Evolutionary conservation across 2,113 vertebrate species (phyloP).

Genomic region (Hiodon alosoides): DNA sequence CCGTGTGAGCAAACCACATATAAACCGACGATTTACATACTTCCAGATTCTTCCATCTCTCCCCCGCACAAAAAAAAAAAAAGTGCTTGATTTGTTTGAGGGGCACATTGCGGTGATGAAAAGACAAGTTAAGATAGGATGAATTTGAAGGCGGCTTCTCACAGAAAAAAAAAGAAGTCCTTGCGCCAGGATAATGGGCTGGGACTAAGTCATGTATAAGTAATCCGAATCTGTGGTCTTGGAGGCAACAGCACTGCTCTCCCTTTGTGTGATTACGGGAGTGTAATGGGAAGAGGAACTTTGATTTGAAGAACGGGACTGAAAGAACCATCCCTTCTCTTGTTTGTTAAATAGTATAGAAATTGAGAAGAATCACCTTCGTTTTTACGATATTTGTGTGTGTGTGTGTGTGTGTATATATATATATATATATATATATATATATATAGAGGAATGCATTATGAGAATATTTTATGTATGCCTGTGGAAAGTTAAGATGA

Average conservation of each 20-base stretch:
- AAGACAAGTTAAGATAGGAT: slow-evolving; percentile 63
- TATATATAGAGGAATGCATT: no score
- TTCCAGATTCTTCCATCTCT: slow-evolving; percentile 40
- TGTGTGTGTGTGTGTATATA: neutral
- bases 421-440: no score
- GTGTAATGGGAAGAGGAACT: neutral
- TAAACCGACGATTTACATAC: slow-evolving; percentile 62
- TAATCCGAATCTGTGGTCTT: slow-evolving; percentile 52
- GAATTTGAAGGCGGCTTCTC: slow-evolving; percentile 55
- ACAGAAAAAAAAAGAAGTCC: slow-evolving; percentile 41
- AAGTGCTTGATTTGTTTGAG: slow-evolving; percentile 57
- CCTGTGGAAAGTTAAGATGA: no score
- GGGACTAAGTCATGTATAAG: slow-evolving; percentile 49
- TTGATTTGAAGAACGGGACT: slow-evolving; percentile 4
- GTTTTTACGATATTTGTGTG: neutral
- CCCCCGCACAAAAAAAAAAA: slow-evolving; percentile 19
- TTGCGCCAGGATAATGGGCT: slow-evolving; percentile 48
- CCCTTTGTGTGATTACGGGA: slow-evolving; percentile 15
- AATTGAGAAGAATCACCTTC: neutral
- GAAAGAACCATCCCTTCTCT: neutral
- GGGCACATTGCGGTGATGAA: slow-evolving; percentile 57
- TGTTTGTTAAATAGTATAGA: neutral
- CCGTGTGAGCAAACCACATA: slow-evolving; percentile 64
- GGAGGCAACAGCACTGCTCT: slow-evolving; percentile 15
- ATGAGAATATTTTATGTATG: no score